These are phyloP conservation scores for Hipparchia sbordonii DNA, from an alignment of 2,888 invertebrate genomes.

Conservation along the genomic window DNA sequence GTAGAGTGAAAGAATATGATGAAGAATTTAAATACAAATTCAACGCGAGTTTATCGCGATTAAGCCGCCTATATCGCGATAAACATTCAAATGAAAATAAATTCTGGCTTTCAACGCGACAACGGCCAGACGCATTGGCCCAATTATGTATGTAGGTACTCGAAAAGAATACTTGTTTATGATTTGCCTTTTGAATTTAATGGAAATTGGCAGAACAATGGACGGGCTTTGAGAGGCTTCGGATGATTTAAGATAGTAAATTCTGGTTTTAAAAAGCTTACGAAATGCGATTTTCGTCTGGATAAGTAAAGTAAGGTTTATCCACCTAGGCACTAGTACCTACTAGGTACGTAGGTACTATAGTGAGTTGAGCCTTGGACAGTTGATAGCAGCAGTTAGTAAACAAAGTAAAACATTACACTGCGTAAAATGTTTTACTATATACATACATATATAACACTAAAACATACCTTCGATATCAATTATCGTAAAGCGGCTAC, in stretches of 20 bases:
- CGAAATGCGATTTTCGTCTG: not conserved
- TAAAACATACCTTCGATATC: not conserved
- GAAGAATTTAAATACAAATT: no score
- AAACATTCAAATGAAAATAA: slow-evolving; percentile 16
- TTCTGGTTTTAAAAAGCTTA: not conserved
- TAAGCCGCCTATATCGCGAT: not conserved
- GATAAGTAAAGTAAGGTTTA: not conserved
- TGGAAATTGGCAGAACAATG: slow-evolving; percentile 36
- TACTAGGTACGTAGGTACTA: not conserved
- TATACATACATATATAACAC: no score
- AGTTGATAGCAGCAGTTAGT: not conserved
- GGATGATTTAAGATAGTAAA: slow-evolving; percentile 8
- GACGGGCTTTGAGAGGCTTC: slow-evolving; percentile 18
- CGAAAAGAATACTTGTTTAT: slow-evolving; percentile 26
- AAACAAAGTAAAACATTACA: not conserved
- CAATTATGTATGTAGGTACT: slow-evolving; percentile 32
- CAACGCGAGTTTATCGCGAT: no score
- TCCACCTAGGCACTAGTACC: not conserved
- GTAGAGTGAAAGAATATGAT: no score
- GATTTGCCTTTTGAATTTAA: slow-evolving; percentile 27
- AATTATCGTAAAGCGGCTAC: slow-evolving; percentile 7
- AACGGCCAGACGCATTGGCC: slow-evolving; percentile 24
- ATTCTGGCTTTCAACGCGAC: slow-evolving; percentile 18
- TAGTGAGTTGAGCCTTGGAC: not conserved
- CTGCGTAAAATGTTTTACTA: not conserved